These are phyloP conservation scores for Phanerotoma sp. DNA, from an alignment of 2,888 invertebrate genomes.

Conservation along the genomic window DNA sequence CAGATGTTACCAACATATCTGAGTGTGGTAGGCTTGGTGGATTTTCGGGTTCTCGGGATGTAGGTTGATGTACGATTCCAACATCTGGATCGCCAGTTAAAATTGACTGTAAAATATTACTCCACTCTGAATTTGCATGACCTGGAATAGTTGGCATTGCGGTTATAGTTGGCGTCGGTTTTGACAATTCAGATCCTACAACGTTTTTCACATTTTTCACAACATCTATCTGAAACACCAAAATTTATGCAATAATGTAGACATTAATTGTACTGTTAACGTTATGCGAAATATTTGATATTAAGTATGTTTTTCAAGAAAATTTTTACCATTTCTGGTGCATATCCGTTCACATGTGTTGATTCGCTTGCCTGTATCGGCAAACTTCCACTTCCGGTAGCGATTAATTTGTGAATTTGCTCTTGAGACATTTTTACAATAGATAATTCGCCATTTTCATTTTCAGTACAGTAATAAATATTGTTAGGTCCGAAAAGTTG, in stretches of 20 bases:
- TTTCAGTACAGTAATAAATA: slow-evolving; percentile 86
- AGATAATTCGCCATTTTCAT: slow-evolving; percentile 79
- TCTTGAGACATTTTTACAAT: slow-evolving; percentile 81
- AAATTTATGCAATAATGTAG: not conserved
- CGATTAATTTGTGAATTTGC: slow-evolving; percentile 83
- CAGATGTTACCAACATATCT: slow-evolving; percentile 22
- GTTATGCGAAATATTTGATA: too few relatives aligned
- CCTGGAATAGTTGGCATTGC: slow-evolving; percentile 51
- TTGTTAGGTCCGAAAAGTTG: slow-evolving; percentile 78
- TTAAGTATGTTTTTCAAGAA: not conserved
- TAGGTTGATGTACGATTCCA: slow-evolving; percentile 60
- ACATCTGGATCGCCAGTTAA: slow-evolving; percentile 70
- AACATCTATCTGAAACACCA: slow-evolving; percentile 65
- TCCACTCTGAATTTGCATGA: slow-evolving; percentile 63
- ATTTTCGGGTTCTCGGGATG: slow-evolving; percentile 42
- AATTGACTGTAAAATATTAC: slow-evolving; percentile 77
- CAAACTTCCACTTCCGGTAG: slow-evolving; percentile 68
- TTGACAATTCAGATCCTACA: slow-evolving; percentile 73
- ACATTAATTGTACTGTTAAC: not conserved
- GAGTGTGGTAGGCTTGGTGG: not conserved
- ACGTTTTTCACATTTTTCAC: slow-evolving; percentile 83
- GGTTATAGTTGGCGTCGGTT: slow-evolving; percentile 49
- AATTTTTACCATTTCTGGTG: slow-evolving; percentile 43
- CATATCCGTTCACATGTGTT: too few relatives aligned
- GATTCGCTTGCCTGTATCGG: too few relatives aligned